A percentile compares a stretch with the other conserved stretches of the same genome.
phyloP scores from a whole-genome alignment of 2,113 vertebrate genomes.

The Pteruthius melanotis region DNA sequence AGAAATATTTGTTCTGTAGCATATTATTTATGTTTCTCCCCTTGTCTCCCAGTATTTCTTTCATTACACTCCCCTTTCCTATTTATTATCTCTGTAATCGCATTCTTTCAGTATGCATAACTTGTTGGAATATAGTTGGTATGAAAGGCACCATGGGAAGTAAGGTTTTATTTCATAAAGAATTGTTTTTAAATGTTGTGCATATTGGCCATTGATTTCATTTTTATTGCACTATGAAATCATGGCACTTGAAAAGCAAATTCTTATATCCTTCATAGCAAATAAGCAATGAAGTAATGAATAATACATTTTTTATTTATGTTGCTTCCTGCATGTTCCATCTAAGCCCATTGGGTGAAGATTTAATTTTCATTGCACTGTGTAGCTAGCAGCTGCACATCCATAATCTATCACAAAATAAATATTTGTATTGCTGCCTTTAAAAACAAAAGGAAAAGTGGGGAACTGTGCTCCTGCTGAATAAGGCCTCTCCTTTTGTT shows the following conservation, averaged over 20 bases:
- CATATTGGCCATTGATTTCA: not conserved
- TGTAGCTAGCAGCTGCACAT: not conserved
- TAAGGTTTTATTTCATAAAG: not conserved
- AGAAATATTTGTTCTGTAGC: not conserved
- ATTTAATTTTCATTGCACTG: slow-evolving; percentile 33
- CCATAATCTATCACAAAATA: not conserved
- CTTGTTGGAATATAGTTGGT: not conserved
- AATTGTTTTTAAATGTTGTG: not conserved
- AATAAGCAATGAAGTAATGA: slow-evolving; percentile 43
- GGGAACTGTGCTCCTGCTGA: not conserved
- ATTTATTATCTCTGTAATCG: not conserved
- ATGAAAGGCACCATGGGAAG: not conserved
- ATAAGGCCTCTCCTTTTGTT: not conserved
- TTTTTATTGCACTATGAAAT: slow-evolving; percentile 37
- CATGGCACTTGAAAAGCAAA: not conserved
- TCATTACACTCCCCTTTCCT: not conserved
- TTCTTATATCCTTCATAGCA: not conserved
- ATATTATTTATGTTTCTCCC: not conserved
- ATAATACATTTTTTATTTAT: slow-evolving; percentile 58
- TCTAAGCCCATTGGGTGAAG: not conserved
- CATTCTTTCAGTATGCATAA: not conserved
- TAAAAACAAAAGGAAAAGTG: not conserved
- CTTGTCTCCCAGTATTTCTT: not conserved
- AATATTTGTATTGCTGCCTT: not conserved
- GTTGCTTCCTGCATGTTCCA: not conserved